A percentile compares a stretch with the other conserved stretches of the same genome.
These are phyloP conservation scores for Pituophis catenifer DNA, from an alignment of 2,113 vertebrate species.

Conservation along the genomic window DNA sequence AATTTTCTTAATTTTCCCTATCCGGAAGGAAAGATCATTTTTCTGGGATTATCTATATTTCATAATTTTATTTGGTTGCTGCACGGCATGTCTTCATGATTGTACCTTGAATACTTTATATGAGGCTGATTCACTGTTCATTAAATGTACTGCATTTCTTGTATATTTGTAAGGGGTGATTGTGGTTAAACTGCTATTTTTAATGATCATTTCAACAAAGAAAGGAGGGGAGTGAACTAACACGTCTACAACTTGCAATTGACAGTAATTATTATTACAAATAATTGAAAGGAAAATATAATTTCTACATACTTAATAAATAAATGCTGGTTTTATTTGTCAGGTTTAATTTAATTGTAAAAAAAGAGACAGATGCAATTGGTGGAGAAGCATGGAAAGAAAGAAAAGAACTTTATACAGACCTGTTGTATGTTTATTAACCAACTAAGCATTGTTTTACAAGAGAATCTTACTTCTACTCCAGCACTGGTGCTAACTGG, in stretches of 20 bases:
- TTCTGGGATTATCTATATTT: slow-evolving; percentile 11
- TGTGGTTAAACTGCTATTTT: not conserved
- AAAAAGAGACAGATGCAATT: not conserved
- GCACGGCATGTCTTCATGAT: slow-evolving; percentile 2
- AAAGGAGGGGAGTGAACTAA: not conserved
- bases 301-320: not conserved
- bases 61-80: slow-evolving; percentile 26
- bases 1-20: slow-evolving; percentile 16
- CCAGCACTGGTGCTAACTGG: not conserved
- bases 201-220: not conserved
- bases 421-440: not conserved
- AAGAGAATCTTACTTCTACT: not conserved
- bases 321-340: not conserved
- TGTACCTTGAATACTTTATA: not conserved
- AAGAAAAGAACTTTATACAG: not conserved
- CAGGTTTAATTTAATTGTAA: not conserved
- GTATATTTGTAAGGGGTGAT: not conserved
- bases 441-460: not conserved
- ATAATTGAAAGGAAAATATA: not conserved
- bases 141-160: not conserved
- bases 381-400: not conserved
- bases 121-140: not conserved
- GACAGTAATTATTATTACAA: not conserved
- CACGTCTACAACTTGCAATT: not conserved
- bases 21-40: fast-evolving